Evolutionary conservation across 2,797 vertebrate species (phyloP), one percentile per base, ranked within the genome.

Genomic region (Phalloptychus januarius): DNA sequence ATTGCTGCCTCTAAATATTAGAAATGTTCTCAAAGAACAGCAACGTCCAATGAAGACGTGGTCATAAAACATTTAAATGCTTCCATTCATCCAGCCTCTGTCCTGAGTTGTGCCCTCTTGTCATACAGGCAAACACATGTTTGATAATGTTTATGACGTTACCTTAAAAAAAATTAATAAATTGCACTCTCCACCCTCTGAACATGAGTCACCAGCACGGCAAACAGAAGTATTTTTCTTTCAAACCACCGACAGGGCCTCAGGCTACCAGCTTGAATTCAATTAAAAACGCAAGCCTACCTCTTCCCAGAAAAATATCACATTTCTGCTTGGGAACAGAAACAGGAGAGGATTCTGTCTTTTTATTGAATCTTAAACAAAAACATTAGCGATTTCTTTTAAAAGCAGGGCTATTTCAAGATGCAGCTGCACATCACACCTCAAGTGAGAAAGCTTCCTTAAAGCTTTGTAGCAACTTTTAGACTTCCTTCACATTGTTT

Each of bases 151-250:
- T 77, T 70, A 42, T 76, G 79, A 84, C 2, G 44, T 28, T 70
- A 80, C 83, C 76, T 73, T 80, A 25, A 67, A 23, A 23, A 65
- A 61, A 36, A 33, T 0, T n/a, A 2, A 16, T 36, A 36, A 63
- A 65, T 23, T 18, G 33, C 56, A 45, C 36, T 46, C 84, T 70
- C 83, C 84, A 75, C 84, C 86, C 82, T 81, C 50, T 13, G 16
- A 74, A 46, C 8, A 67, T 70, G 44, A 40, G 40, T 85, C 78
- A 81, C 25, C 1, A 11, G 42, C 23, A 23, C 50, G 67, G 80
- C 76, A 76, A 90, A 87, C 80, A 50, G 13, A 54, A 76, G 72
- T 15, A 74, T 84, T 90, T 25, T 85, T 76, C 81, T 77, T 40
- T 63, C 31, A 56, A 81, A 79, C 71, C 44, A 70, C 83, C 58